A percentile compares a stretch with the other conserved stretches of the same genome.
These are phyloP conservation scores for Drosophila stalkeri DNA, from an alignment of 2,888 invertebrate species.

Conservation along the genomic window DNA sequence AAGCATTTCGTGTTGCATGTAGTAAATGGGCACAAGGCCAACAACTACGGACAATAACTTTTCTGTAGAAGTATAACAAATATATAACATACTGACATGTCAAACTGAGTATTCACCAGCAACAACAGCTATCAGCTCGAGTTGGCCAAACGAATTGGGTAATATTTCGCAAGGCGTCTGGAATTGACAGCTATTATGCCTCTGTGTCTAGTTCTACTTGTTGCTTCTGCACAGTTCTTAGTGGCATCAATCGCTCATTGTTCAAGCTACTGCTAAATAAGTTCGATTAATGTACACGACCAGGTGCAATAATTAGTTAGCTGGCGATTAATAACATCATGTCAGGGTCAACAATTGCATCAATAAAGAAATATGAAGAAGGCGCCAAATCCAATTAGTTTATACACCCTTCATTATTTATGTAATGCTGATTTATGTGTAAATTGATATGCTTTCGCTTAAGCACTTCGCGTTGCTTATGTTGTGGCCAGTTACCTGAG, in stretches of 20 bases:
- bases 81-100: slow-evolving; percentile 15
- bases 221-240: slow-evolving; percentile 22
- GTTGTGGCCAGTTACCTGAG: slow-evolving; percentile 1
- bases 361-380: slow-evolving; percentile 48
- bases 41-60: not conserved
- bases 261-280: not conserved
- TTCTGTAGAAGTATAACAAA: slow-evolving; percentile 4
- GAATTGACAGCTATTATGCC: slow-evolving; percentile 49
- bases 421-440: slow-evolving; percentile 45
- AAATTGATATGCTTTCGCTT: slow-evolving; percentile 38
- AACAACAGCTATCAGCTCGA: slow-evolving; percentile 9
- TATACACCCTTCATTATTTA: slow-evolving; percentile 33
- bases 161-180: slow-evolving; percentile 28
- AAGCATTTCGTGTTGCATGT: slow-evolving; percentile 45
- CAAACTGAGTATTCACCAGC: not conserved
- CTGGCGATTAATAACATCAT: slow-evolving; percentile 39
- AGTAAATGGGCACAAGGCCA: slow-evolving; percentile 55
- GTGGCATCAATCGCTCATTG: not conserved
- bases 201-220: slow-evolving; percentile 31
- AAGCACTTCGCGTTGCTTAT: not conserved
- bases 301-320: slow-evolving; percentile 44
- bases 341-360: slow-evolving; percentile 30
- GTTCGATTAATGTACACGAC: slow-evolving; percentile 44
- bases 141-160: slow-evolving; percentile 4
- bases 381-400: slow-evolving; percentile 64